Evolutionary conservation across 2,113 vertebrate species (phyloP).

Genomic region (Podilymbus podiceps): DNA sequence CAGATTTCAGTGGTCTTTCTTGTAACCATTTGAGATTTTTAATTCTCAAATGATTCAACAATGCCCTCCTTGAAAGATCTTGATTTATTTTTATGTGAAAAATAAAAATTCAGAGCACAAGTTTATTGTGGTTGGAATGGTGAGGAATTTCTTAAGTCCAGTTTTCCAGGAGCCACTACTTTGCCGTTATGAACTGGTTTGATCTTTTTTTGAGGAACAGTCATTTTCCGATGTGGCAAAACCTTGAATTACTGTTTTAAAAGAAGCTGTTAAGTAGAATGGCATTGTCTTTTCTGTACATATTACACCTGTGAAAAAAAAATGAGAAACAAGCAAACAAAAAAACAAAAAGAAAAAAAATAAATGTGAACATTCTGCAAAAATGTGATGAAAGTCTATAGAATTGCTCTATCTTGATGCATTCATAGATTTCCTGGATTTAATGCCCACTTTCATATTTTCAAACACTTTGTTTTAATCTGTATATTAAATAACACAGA

Average conservation of each 20-base stretch:
- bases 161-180: constrained; percentile 39
- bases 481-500: not conserved
- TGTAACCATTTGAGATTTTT: not conserved
- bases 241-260: constrained; percentile 53
- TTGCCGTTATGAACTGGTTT: constrained; percentile 29
- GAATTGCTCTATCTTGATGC: not conserved
- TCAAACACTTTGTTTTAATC: not conserved
- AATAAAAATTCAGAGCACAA: constrained; percentile 56
- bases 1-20: constrained; percentile 39
- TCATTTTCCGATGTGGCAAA: not conserved
- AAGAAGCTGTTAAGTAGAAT: constrained; percentile 26
- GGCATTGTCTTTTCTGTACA: constrained; percentile 54
- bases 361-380: constrained; percentile 47
- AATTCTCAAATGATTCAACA: constrained; percentile 4
- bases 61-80: constrained; percentile 25
- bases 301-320: constrained; percentile 40
- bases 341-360: constrained; percentile 23
- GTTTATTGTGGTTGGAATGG: constrained; percentile 35
- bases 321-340: not conserved
- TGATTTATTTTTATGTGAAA: constrained; percentile 63
- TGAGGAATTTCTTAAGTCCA: constrained; percentile 12
- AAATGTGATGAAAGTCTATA: not conserved
- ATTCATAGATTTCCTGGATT: not conserved
- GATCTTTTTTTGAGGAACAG: not conserved
- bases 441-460: not conserved